Base-by-base conservation (phyloP, 2,888 invertebrate genomes). In the Drosophila siamana region DNA sequence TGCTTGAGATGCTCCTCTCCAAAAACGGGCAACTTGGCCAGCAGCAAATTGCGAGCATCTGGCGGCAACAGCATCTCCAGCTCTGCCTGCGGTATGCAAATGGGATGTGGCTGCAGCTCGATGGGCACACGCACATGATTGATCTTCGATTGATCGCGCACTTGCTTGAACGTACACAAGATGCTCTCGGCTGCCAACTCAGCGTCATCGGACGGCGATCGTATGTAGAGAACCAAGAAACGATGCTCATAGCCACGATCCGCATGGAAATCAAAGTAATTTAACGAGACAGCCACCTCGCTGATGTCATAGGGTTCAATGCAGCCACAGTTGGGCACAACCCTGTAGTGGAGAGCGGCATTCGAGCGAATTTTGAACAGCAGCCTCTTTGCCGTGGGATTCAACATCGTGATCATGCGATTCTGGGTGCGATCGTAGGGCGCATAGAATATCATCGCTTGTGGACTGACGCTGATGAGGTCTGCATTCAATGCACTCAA, bases 361-460 rank as follows among this genome's bases (percentile, higher is more conserved):
- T 72, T 88, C 0, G 68, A 62, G 3, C 48, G 80, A 2, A 87
- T 38, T 44, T 88, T 83, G n/a, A 69, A 83, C 1, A 88, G 9
- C 7, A 86, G 19, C 0, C 16, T 8, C 0, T 1, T 1, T 0
- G 16, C 0, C 0, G 46, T 74, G 3, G 80, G 74, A 61, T 83
- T 83, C n/a, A 80, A 13, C 0, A 88, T 36, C 1, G 71, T 74
- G 0, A 83, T 30, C 0, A 52, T 15, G 4, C 88, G 68, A 1
- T 19, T 64, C 47, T 83, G 83, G 0, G 2, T 28, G 6, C 63
- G 60, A 50, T 67, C 16, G 46, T 80, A 88, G 0, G 83, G 88
- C 0, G 80, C 51, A 61, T 83, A 72, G 28, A 88, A 83, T 2
- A 36, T 67, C 50, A 83, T 16, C 1, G 24, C 11, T 30, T 26